Evolutionary conservation across 2,888 invertebrate genomes (phyloP), one percentile per base, ranked within the genome.

Genomic region (Alsophila aescularia): DNA sequence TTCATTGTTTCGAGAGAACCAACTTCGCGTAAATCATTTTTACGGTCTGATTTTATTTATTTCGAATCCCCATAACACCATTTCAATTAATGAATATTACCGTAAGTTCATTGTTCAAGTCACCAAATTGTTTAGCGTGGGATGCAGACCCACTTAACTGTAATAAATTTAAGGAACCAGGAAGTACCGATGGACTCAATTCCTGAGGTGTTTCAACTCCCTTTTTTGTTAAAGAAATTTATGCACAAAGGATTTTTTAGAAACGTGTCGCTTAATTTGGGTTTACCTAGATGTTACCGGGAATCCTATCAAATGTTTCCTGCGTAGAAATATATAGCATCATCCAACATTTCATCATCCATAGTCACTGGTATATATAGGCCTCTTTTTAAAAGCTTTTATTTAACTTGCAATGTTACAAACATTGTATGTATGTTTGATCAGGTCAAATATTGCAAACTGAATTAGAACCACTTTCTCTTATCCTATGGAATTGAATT

Each of bases 91-190:
- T 39, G 49, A 49, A 34, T 18, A 43, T 37, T 16, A 43, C 34
- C 43, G 40, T 31, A 44, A 56, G 51, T 41, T 49, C 40, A 49
- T 57, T 51, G 53, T 49, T 54, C 15, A 53, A 48, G 18, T 29
- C 32, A 48, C 53, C 29, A 48, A 56, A 48, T 41, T 13, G 41
- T 44, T 56, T 49, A 29, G 53, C 47, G 53, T 53, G 42, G 53
- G 51, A 8, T 3, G 41, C 13, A 15, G 52, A n/a, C 8, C 41
- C 34, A 50, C 31, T 42, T 42, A 34, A 37, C 14, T 47, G 43
- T 44, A 43, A 49, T 45, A 51, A 31, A 43, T 39, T 40, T 52
- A 32, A 42, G 41, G 42, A 53, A 51, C 41, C 31, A 12, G 51
- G 39, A 54, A 58, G 24, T 18, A 8, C 31, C 42, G 15, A 32